phyloP scores from a whole-genome alignment of 1,140 invertebrate genomes.

The Hesperophylax magnus region DNA sequence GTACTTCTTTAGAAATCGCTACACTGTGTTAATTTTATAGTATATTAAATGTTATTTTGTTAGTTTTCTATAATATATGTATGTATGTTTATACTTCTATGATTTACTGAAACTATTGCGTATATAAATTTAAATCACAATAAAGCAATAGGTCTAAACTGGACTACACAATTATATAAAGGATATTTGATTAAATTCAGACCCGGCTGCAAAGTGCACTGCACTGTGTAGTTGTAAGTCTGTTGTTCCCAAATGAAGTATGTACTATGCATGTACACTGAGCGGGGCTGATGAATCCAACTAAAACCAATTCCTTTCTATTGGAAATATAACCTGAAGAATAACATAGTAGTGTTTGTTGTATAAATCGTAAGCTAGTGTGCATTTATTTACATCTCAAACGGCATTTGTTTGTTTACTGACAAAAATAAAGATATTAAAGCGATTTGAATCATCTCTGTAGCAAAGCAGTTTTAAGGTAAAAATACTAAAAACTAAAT shows the following conservation, averaged over 20 bases:
- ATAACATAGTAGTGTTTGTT: constrained; percentile 41
- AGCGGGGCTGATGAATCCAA: constrained; percentile 33
- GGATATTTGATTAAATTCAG: constrained; percentile 54
- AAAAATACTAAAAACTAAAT: constrained; percentile 46
- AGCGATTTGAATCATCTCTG: constrained; percentile 30
- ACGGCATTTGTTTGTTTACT: constrained; percentile 37
- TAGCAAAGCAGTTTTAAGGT: constrained; percentile 41
- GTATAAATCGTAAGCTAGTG: constrained; percentile 45
- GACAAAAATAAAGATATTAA: constrained; percentile 39
- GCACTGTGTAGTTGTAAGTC: background rate
- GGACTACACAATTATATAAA: constrained; percentile 67
- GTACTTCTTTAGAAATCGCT: constrained; percentile 69
- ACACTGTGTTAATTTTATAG: constrained; percentile 64
- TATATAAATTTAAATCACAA: constrained; percentile 73
- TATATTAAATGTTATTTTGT: constrained; percentile 67
- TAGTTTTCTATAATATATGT: constrained; percentile 66
- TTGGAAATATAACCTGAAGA: constrained; percentile 38
- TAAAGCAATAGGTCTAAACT: constrained; percentile 72
- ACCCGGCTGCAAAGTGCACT: constrained; percentile 14
- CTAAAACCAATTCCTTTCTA: constrained; percentile 29
- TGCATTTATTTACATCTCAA: constrained; percentile 52
- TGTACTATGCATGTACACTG: background rate
- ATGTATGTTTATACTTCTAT: constrained; percentile 61
- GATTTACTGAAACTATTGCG: constrained; percentile 71
- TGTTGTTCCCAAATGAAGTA: background rate